Evolutionary conservation across 2,113 vertebrate genomes (phyloP).

Genomic region (Datnioides undecimradiatus): DNA sequence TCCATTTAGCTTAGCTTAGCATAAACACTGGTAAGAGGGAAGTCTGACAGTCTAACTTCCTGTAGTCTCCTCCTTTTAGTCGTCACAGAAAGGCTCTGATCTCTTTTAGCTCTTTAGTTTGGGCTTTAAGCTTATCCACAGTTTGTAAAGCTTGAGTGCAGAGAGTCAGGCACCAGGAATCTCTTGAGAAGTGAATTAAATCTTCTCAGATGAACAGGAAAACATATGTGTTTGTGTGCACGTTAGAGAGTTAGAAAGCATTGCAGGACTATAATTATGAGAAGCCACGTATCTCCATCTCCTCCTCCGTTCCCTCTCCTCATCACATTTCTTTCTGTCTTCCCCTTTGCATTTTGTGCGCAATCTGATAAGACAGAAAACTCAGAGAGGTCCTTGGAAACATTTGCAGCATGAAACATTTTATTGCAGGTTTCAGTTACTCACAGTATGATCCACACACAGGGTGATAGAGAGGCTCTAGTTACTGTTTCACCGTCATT

Average conservation of each 20-base stretch:
- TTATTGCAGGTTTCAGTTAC: conserved; percentile 7
- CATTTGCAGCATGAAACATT: not conserved
- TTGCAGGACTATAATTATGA: not conserved
- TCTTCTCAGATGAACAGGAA: not conserved
- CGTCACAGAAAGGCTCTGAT: too few species aligned
- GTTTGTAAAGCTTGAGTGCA: too few species aligned
- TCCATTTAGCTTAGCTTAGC: too few species aligned
- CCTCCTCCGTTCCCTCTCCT: not conserved
- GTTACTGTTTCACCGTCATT: conserved; percentile 10
- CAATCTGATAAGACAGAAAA: conserved; percentile 2
- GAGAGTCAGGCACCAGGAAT: too few species aligned
- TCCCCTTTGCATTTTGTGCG: not conserved
- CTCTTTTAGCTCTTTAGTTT: too few species aligned
- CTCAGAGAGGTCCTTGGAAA: not conserved
- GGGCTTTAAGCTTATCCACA: too few species aligned
- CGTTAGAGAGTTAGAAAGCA: not conserved
- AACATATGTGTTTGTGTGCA: not conserved
- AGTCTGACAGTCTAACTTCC: too few species aligned
- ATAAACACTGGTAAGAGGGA: too few species aligned
- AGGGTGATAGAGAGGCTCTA: not conserved
- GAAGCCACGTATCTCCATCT: not conserved
- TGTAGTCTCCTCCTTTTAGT: too few species aligned
- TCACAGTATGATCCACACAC: not conserved
- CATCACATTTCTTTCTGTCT: not conserved
- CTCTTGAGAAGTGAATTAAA: too few species aligned